Percentiles rank a stretch among this genome's conserved stretches.
phyloP scores from a whole-genome alignment of 2,113 vertebrate genomes.

The Aramus guarauna region DNA sequence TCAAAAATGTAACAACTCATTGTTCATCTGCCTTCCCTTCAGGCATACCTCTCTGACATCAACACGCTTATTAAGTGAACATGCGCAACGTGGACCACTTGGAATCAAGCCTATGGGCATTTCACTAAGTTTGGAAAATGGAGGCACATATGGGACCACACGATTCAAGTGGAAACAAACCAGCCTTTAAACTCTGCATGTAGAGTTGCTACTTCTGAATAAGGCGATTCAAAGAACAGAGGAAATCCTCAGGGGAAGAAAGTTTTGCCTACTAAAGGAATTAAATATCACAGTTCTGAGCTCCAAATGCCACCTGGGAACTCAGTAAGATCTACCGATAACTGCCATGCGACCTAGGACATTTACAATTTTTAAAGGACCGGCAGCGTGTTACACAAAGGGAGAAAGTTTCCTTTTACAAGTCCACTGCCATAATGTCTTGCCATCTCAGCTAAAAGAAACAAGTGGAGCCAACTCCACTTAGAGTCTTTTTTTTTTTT shows the following conservation, averaged over 20 bases:
- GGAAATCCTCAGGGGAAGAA: neutral
- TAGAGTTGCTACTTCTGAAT: neutral
- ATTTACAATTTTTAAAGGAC: neutral
- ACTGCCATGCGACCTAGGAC: neutral
- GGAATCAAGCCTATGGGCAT: accelerated
- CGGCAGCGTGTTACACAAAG: neutral
- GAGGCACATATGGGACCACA: neutral
- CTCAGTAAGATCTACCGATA: neutral
- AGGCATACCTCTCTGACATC: neutral
- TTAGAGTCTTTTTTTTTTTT: neutral
- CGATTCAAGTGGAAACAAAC: neutral
- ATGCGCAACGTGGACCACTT: accelerated
- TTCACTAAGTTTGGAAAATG: neutral
- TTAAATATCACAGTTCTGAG: neutral
- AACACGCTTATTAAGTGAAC: neutral
- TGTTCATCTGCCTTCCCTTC: neutral
- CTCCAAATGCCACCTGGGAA: neutral
- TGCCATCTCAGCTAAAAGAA: neutral
- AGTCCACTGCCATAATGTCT: neutral
- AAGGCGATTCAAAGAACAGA: neutral
- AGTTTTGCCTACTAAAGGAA: neutral
- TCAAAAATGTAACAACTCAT: neutral
- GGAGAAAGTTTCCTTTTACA: neutral
- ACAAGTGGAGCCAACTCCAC: neutral
- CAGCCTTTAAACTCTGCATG: neutral